Percentiles rank a stretch among this genome's conserved stretches.
phyloP scores from a whole-genome alignment of 64 coral and sea anemone genomes.

The Dendronephthya gigantea region DNA sequence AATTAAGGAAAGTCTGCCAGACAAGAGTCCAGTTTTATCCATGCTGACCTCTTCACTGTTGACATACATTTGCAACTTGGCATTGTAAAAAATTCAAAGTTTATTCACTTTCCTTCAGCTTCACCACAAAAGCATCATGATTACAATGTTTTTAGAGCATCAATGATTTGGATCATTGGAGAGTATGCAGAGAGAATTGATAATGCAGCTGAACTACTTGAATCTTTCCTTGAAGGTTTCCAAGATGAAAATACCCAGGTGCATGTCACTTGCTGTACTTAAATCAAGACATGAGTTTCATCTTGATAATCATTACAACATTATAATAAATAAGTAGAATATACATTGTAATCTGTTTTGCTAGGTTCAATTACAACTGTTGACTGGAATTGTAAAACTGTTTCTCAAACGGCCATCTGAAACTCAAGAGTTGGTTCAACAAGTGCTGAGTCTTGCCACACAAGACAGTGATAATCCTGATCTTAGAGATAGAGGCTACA shows the following conservation, averaged over 20 bases:
- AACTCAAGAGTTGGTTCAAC: conserved; percentile 93
- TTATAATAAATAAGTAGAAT: too few relatives aligned
- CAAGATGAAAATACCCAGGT: conserved; percentile 99
- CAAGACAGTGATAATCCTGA: conserved; percentile 99
- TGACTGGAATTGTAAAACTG: conserved; percentile 93
- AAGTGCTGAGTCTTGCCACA: conserved; percentile 85
- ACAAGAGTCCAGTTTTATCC: not conserved
- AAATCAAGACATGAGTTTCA: not conserved
- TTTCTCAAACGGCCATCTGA: conserved; percentile 95
- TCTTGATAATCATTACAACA: too few relatives aligned
- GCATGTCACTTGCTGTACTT: not conserved
- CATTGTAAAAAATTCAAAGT: not conserved
- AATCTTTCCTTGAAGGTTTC: conserved; percentile 96
- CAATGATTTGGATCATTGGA: conserved; percentile 99
- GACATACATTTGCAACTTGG: not conserved
- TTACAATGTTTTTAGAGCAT: conserved; percentile 42
- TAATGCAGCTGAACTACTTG: conserved; percentile 87
- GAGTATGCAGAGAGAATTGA: conserved; percentile 99
- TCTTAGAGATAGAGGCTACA: conserved; percentile 83
- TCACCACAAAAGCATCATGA: not conserved
- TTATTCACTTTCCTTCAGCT: not conserved
- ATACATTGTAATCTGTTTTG: not conserved
- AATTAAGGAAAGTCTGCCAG: not conserved
- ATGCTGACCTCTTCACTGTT: not conserved
- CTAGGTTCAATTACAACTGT: conserved; percentile 87